Evolutionary conservation across 2,888 invertebrate genomes (phyloP).

Genomic region (Pachliopta kotzebuea): DNA sequence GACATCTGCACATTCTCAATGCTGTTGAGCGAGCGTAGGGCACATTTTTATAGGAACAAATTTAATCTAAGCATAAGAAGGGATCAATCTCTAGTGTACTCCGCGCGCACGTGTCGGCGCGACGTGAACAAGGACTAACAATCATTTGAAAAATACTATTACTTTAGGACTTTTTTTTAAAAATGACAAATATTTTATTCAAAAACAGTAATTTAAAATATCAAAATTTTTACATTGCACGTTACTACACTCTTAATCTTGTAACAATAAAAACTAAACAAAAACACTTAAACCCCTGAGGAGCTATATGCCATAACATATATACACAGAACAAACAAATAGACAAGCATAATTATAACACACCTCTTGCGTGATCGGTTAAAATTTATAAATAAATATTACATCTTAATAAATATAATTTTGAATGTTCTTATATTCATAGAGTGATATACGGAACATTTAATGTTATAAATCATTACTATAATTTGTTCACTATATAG

Average conservation of each 20-base stretch:
- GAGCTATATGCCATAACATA: no score
- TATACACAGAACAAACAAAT: no score
- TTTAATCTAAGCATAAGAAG: slow-evolving; percentile 74
- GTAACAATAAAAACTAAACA: no score
- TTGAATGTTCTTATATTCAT: neutral
- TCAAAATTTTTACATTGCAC: no score
- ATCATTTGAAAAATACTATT: slow-evolving; percentile 66
- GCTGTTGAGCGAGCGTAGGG: slow-evolving; percentile 70
- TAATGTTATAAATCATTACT: neutral
- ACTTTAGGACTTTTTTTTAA: no score
- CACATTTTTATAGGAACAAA: slow-evolving; percentile 75
- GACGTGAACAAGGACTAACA: slow-evolving; percentile 66
- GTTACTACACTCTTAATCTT: no score
- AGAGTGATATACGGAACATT: neutral
- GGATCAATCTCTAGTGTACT: slow-evolving; percentile 74
- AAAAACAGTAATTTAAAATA: no score
- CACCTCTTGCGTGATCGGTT: no score
- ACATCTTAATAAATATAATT: neutral
- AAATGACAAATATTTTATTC: neutral
- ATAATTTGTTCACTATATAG: neutral
- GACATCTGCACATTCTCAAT: slow-evolving; percentile 74
- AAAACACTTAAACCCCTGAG: no score
- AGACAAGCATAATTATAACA: no score
- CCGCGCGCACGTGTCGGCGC: slow-evolving; percentile 60
- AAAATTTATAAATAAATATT: no score